phyloP scores from a whole-genome alignment of 2,888 invertebrate species.

The Latrodectus hesperus region DNA sequence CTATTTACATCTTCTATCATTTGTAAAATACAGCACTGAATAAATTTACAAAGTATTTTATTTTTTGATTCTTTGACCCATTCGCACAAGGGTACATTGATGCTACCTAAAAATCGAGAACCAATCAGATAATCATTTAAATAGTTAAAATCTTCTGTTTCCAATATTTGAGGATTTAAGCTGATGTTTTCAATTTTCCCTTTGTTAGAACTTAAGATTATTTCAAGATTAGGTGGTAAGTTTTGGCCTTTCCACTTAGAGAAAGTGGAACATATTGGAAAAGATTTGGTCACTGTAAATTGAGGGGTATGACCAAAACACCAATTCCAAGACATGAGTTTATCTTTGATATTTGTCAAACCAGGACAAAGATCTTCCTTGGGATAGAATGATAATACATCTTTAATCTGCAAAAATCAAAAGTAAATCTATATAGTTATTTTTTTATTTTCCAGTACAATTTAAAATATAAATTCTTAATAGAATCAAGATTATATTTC shows the following conservation, averaged over 20 bases:
- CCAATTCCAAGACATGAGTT: conserved; percentile 90
- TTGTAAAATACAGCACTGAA: conserved; percentile 24
- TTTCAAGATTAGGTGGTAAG: conserved; percentile 19
- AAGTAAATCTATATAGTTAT: too few species aligned
- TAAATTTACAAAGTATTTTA: conserved; percentile 3
- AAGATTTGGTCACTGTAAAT: conserved; percentile 77
- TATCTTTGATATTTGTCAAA: conserved; percentile 80
- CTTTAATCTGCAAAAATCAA: conserved; percentile 10
- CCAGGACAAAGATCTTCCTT: conserved; percentile 92
- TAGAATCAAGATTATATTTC: background rate
- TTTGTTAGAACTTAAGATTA: conserved; percentile 22
- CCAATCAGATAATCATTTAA: conserved; percentile 23
- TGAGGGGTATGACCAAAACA: conserved; percentile 89
- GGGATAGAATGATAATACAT: conserved; percentile 81
- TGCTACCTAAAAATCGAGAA: conserved; percentile 9
- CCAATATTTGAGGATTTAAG: conserved; percentile 37
- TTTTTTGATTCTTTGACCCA: conserved; percentile 13
- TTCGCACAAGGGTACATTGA: conserved; percentile 16
- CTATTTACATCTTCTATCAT: conserved; percentile 41
- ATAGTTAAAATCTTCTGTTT: background rate
- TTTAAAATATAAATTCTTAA: too few species aligned
- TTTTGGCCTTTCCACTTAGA: background rate
- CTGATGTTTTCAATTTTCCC: conserved; percentile 42
- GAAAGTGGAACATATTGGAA: conserved; percentile 27
- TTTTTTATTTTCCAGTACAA: too few species aligned